phyloP scores from a whole-genome alignment of 2,797 vertebrate species.

The Bucorvus abyssinicus region DNA sequence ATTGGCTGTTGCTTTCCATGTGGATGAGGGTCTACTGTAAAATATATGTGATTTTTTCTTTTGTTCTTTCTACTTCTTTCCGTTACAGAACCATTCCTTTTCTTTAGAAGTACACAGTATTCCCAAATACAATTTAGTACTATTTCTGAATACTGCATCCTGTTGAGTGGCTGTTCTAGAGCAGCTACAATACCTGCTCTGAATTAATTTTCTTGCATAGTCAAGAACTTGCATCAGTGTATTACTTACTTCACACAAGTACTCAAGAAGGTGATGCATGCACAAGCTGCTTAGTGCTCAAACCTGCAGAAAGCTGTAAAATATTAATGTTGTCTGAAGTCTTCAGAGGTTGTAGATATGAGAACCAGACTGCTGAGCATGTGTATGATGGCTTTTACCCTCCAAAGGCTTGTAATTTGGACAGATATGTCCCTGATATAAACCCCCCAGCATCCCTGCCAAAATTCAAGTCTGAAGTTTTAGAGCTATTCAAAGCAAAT shows the following conservation, averaged over 20 bases:
- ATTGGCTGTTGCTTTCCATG: neutral
- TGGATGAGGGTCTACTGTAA: neutral
- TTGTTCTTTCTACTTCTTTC: neutral
- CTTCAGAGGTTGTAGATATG: neutral
- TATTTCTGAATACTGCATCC: neutral
- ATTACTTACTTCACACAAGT: neutral
- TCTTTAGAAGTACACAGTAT: neutral
- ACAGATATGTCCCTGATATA: neutral
- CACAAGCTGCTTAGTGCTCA: neutral
- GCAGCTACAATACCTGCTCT: neutral
- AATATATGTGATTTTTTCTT: neutral
- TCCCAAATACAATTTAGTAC: neutral
- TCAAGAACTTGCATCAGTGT: neutral
- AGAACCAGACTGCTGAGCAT: neutral
- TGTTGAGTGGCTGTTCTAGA: neutral
- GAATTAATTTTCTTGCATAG: neutral
- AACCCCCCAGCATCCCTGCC: neutral
- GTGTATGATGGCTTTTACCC: neutral
- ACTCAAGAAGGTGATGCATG: rapidly evolving
- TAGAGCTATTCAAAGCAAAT: neutral
- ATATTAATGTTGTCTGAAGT: neutral
- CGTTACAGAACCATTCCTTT: neutral
- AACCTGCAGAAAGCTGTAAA: neutral
- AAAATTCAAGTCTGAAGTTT: neutral
- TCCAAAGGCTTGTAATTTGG: neutral